Conservation (phyloP, 2,888 invertebrate genomes). For the Drosophila neutralis region DNA sequence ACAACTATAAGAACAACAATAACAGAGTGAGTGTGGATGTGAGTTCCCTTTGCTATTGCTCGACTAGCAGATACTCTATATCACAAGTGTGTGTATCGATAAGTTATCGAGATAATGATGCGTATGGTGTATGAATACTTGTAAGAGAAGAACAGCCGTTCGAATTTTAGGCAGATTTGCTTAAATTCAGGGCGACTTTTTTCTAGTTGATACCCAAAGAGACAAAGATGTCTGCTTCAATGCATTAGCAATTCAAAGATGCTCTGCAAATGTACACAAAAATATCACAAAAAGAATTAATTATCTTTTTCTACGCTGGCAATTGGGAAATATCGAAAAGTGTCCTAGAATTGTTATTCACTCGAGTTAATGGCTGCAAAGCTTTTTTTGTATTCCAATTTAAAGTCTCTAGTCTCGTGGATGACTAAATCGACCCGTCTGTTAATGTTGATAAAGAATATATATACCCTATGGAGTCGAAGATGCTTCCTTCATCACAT, state of each 20-base stretch:
- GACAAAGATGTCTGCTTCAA: background rate
- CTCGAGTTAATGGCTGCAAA: constrained; percentile 65
- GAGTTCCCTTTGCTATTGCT: background rate
- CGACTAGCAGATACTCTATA: background rate
- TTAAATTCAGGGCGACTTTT: too few relatives aligned
- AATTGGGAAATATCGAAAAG: constrained; percentile 49
- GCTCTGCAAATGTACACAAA: background rate
- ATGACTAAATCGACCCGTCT: background rate
- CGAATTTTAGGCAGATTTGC: too few relatives aligned
- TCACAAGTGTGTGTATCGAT: background rate
- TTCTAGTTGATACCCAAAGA: too few relatives aligned
- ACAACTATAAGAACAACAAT: constrained; percentile 9
- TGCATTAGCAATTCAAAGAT: background rate
- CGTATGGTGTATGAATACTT: background rate
- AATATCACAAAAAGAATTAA: background rate
- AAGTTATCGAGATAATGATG: background rate
- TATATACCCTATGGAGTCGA: background rate
- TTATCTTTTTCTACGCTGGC: constrained; percentile 13
- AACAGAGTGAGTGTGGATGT: background rate
- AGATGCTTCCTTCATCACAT: background rate
- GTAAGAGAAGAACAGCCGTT: too few relatives aligned
- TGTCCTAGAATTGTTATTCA: constrained; percentile 44
- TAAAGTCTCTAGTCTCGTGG: too few relatives aligned
- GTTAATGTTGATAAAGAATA: background rate
- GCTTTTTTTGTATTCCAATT: background rate